These are phyloP conservation scores for Turdus rufiventris DNA, from an alignment of 2,113 vertebrate species.

Conservation along the genomic window DNA sequence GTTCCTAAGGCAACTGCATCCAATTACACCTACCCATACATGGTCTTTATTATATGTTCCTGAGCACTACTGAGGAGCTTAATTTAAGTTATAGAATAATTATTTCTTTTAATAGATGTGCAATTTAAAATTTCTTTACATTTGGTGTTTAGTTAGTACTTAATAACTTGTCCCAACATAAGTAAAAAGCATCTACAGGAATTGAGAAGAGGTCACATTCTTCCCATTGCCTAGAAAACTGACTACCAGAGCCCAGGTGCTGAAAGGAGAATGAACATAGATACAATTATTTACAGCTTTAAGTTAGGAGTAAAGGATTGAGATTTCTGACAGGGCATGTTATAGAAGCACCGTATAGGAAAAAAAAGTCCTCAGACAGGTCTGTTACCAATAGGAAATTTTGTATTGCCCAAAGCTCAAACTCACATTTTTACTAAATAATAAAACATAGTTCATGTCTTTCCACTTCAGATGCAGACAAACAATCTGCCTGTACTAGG, in stretches of 20 bases:
- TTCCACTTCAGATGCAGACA: neutral
- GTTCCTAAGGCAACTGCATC: conserved; percentile 65
- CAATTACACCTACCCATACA: conserved; percentile 56
- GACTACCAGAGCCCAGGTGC: neutral
- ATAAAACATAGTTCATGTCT: neutral
- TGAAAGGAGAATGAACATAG: neutral
- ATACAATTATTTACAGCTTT: neutral
- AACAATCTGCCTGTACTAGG: neutral
- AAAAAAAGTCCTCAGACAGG: neutral
- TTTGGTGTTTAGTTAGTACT: neutral
- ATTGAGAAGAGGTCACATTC: neutral
- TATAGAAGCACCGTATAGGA: neutral
- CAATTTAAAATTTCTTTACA: neutral
- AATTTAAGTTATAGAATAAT: conserved; percentile 51
- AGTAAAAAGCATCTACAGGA: neutral
- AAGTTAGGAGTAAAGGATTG: neutral
- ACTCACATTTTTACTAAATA: neutral
- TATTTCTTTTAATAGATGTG: conserved; percentile 43
- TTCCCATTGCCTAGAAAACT: neutral
- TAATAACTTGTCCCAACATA: neutral
- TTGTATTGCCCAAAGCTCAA: neutral
- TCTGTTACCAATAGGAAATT: neutral
- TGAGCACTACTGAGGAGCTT: neutral
- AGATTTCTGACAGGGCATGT: neutral
- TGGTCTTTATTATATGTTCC: neutral